Conservation (phyloP, 2,113 vertebrate genomes). For the Hypocryptadius cinnamomeus region DNA sequence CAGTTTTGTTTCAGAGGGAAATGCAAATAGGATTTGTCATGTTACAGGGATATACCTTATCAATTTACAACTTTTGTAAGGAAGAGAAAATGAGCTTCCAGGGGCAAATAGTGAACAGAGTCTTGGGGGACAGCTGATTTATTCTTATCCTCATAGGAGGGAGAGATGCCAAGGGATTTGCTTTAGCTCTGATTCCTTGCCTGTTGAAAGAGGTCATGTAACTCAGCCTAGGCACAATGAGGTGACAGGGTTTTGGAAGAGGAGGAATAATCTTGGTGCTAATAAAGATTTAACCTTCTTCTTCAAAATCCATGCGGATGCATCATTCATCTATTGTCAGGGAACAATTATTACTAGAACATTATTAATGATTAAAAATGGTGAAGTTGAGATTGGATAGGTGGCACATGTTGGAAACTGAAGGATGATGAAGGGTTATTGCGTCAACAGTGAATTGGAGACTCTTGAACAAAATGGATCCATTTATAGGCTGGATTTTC, state of each 20-base stretch:
- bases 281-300: background rate
- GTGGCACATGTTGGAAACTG: background rate
- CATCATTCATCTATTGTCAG: background rate
- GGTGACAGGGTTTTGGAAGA: background rate
- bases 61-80: background rate
- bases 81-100: background rate
- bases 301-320: background rate
- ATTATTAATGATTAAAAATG: background rate
- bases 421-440: background rate
- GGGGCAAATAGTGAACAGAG: background rate
- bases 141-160: background rate
- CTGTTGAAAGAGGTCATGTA: background rate
- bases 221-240: background rate
- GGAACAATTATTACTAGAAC: background rate
- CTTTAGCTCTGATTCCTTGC: background rate
- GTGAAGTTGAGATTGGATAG: background rate
- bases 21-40: background rate
- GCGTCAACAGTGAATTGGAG: background rate
- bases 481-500: background rate
- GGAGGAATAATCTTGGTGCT: background rate
- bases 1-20: background rate
- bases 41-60: background rate
- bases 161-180: background rate
- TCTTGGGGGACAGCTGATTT: background rate
- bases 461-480: background rate